These are phyloP conservation scores for Hydrocynus forskahlii DNA, from an alignment of 2,797 vertebrate species.

Conservation along the genomic window DNA sequence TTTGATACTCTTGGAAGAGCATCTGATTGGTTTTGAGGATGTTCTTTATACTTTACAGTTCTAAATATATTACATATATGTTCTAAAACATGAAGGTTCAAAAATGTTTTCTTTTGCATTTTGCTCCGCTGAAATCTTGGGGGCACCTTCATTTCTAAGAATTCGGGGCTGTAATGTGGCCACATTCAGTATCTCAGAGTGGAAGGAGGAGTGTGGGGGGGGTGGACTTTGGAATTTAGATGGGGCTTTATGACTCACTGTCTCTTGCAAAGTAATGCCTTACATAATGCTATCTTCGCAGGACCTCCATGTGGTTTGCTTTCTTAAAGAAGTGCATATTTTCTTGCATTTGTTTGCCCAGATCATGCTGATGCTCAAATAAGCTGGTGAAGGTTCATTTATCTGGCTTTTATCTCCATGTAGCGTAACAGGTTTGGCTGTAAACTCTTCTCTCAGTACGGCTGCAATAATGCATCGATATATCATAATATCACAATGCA, in stretches of 20 bases:
- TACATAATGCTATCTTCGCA: background rate
- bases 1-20: too few species aligned
- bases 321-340: background rate
- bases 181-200: background rate
- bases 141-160: background rate
- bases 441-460: background rate
- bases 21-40: too few species aligned
- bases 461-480: too few species aligned
- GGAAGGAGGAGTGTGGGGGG: background rate
- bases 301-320: background rate
- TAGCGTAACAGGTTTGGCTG: background rate
- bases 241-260: slow-evolving; percentile 5
- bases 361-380: background rate
- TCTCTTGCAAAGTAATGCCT: background rate
- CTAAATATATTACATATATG: too few species aligned
- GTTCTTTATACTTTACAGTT: too few species aligned
- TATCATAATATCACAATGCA: too few species aligned
- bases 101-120: background rate
- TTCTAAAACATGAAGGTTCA: background rate
- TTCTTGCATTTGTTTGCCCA: background rate
- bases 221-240: background rate
- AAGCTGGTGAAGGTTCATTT: background rate
- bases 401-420: background rate
- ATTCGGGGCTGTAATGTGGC: background rate
- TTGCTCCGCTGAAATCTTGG: background rate